Base-by-base conservation (phyloP, 2,797 vertebrate genomes). In the Hypotaenidia okinawae region DNA sequence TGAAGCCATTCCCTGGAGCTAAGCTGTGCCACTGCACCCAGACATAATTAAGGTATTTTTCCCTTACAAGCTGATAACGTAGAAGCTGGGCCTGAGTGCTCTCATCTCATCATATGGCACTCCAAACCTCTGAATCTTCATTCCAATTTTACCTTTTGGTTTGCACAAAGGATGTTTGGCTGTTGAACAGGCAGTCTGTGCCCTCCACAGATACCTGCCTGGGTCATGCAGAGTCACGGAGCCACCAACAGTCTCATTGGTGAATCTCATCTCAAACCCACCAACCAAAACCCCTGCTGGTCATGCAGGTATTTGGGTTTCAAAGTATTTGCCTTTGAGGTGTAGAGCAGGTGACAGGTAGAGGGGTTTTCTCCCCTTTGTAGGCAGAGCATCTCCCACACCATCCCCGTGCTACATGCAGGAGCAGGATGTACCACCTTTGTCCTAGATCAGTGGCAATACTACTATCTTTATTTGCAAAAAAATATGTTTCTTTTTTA, bases 1-100 rank as follows among this genome's bases (percentile, higher is more conserved):
- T 52, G 62, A 84, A 89, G 28, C 24, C 62, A 28, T 32, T 88
- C 54, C 89, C 78, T 55, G 22, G 45, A 80, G 47, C 27, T 69
- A 72, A 87, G 17, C 28, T 93, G 27, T 66, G 39, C 43, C n/a
- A 41, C 37, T 69, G 47, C 1, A 1, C 13, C 21, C 41, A 24
- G 41, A 32, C 89, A 79, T 84, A 78, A 84, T 45, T 52, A 70
- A 84, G 37, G 25, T 49, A 72, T 80, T 91, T 80, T 91, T 92
- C 45, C 30, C 32, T 57, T 12, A 8, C 25, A 89, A 39, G 39
- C 5, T 1, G 2, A 15, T 33, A 68, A 68, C 23, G 68, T 87
- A 73, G 41, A 83, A 85, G 47, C 47, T 33, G 55, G 39, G 8
- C 10, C 51, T 88, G n/a, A 87, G 69, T 33, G 11, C 19, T 84